A percentile compares a stretch with the other conserved stretches of the same genome.
phyloP scores from a whole-genome alignment of 2,888 invertebrate species.

The Odontocolon sp. region DNA sequence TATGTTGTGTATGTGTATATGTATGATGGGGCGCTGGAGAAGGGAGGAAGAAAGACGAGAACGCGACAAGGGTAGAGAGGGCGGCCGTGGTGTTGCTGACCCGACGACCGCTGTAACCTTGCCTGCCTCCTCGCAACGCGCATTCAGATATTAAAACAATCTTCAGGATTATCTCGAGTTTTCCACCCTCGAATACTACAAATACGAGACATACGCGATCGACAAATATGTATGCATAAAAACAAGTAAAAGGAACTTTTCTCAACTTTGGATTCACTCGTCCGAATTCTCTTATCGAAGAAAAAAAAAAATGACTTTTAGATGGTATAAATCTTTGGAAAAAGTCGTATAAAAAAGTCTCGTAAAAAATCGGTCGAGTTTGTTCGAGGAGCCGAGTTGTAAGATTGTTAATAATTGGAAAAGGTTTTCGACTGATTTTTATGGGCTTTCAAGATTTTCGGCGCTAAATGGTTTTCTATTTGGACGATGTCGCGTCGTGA shows the following conservation, averaged over 20 bases:
- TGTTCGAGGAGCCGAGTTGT: constrained; percentile 7
- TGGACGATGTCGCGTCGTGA: constrained; percentile 7
- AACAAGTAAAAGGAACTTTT: neutral
- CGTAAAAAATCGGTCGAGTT: constrained; percentile 23
- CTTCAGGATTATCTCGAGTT: constrained; percentile 43
- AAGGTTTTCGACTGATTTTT: constrained; percentile 25
- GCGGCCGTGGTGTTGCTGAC: constrained; percentile 79
- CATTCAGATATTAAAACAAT: constrained; percentile 52
- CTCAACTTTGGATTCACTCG: constrained; percentile 10
- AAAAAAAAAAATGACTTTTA: neutral
- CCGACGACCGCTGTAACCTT: constrained; percentile 80
- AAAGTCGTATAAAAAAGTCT: constrained; percentile 20
- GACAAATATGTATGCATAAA: constrained; percentile 20
- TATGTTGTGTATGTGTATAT: constrained; percentile 61
- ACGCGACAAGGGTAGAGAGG: constrained; percentile 63
- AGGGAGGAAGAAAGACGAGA: constrained; percentile 58
- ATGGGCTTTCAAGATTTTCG: constrained; percentile 15
- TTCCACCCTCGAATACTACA: constrained; percentile 39
- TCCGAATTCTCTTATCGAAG: constrained; percentile 27
- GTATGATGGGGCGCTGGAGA: constrained; percentile 63
- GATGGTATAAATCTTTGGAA: neutral
- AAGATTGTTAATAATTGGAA: constrained; percentile 49
- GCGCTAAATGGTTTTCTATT: constrained; percentile 33
- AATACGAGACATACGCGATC: neutral
- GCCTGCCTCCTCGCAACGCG: constrained; percentile 49